Percentiles rank a stretch among this genome's conserved stretches.
These are phyloP conservation scores for Lasioglossum morio DNA, from an alignment of 2,888 invertebrate genomes.

Conservation along the genomic window DNA sequence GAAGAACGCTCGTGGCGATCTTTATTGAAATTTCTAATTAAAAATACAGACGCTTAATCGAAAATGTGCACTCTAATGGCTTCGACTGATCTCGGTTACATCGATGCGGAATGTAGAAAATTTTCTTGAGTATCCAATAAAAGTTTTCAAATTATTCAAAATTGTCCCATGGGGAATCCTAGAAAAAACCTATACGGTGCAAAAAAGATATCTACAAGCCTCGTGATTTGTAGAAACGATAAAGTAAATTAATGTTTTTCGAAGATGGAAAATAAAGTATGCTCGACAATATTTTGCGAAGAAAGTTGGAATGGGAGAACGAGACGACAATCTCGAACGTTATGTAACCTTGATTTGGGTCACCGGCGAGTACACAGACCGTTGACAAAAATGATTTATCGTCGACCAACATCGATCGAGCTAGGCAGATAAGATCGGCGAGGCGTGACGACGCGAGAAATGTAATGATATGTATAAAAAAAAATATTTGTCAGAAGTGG, in stretches of 20 bases:
- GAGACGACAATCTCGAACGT: neutral
- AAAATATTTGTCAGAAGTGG: constrained; percentile 89
- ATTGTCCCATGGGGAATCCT: neutral
- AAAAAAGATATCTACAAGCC: neutral
- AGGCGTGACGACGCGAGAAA: neutral
- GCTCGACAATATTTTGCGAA: neutral
- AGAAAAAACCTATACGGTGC: neutral
- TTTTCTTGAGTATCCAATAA: neutral
- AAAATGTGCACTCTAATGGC: neutral
- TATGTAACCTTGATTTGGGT: constrained; percentile 30
- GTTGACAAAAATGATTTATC: neutral
- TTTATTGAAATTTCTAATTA: neutral
- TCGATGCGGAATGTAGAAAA: neutral
- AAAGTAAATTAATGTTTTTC: neutral
- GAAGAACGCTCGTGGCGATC: neutral
- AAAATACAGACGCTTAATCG: neutral
- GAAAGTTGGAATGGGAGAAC: neutral
- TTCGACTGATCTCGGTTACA: neutral
- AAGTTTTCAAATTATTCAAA: neutral
- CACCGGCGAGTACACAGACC: constrained; percentile 2
- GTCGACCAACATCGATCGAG: neutral
- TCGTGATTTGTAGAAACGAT: neutral
- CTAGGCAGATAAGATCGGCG: neutral
- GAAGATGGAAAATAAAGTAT: neutral
- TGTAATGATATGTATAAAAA: neutral